Evolutionary conservation across 2,888 invertebrate genomes (phyloP), one percentile per base, ranked within the genome.

Genomic region (Dynastes grantii): DNA sequence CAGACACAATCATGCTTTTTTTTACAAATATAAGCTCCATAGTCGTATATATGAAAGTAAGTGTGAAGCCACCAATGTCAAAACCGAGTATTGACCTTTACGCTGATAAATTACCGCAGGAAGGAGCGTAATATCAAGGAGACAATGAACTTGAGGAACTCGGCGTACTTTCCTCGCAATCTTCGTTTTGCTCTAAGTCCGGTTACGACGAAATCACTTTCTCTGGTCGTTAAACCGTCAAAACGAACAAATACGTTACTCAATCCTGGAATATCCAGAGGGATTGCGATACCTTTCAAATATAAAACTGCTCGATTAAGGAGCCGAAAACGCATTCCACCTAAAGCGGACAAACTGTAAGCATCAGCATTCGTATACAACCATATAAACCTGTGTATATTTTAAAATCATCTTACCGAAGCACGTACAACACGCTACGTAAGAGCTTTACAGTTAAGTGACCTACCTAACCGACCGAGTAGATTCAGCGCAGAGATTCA

Each of bases 141-240:
- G 75, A 76, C 64, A 80, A 79, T 79, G 80, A 77, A 79, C 78
- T 80, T 79, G 80, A 65, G 63, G 45, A 67, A 58, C n/a, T 9
- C 29, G 37, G 13, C 53, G 71, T 61, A 68, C 68, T 78, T 80
- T 76, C 80, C 63, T 65, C 16, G 78, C 29, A 40, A 37, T 73
- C 8, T 40, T 73, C 55, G 29, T 73, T 29, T n/a, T 40, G 85
- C 85, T 87, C 86, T 86, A 87, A 85, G 84, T 85, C 85, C 84
- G 84, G 82, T 83, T 87, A 86, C 85, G 84, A 85, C 58, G 80
- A 79, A 85, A 86, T 85, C 84, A 87, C 90, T 90, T 90, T 90
- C 90, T 89, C 90, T 88, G 85, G 85, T 83, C 83, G 84, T 80
- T 85, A 84, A 84, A 67, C 67, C 27, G 75, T 58, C 49, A 84